Base-by-base conservation (phyloP, 2,888 invertebrate genomes). In the Disparrhopalites patrizii region DNA sequence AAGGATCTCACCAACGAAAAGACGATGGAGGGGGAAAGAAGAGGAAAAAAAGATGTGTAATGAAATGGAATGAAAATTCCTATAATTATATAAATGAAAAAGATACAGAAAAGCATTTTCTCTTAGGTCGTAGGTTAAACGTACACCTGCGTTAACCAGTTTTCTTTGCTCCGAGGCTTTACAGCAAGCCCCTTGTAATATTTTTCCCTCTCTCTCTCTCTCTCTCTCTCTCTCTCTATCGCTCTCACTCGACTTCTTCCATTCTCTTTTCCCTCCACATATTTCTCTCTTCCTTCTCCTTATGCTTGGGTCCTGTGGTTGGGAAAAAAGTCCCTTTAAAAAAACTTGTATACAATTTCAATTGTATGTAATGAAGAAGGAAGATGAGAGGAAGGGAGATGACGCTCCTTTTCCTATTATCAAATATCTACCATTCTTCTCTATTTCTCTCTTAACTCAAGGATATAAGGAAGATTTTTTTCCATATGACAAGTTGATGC, bases 81-180 rank as follows among this genome's bases (percentile, higher is more conserved):
- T 64, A 64, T 64, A 64, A 64, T 64, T 64, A 64, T 56, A 64
- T 64, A 64, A 64, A 64, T 57, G 64, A 64, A 64, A 64, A 64
- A 64, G 47, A 64, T 64, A 40, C 30, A 38, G 47, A 40, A 58
- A 40, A 58, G 54, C 38, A 54, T 55, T 62, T 52, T 64, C 47
- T 43, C 43, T n/a, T 50, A 23, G 64, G 64, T 64, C 64, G 50
- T 30, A 64, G 64, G 64, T 56, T 64, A 64, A 64, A 64, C 56
- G 64, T 64, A 64, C 64, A 64, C 64, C 64, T 64, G 64, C 64
- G 43, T 50, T 56, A 64, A 55, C 64, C 56, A 64, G 64, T 64
- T 64, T 64, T 64, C 31, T 43, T 64, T n/a, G 56, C 64, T 64
- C 27, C 18, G 56, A 64, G 64, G 56, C 62, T 62, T 50, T 15